These are phyloP conservation scores for Piaya cayana DNA, from an alignment of 2,113 vertebrate species.

Conservation along the genomic window DNA sequence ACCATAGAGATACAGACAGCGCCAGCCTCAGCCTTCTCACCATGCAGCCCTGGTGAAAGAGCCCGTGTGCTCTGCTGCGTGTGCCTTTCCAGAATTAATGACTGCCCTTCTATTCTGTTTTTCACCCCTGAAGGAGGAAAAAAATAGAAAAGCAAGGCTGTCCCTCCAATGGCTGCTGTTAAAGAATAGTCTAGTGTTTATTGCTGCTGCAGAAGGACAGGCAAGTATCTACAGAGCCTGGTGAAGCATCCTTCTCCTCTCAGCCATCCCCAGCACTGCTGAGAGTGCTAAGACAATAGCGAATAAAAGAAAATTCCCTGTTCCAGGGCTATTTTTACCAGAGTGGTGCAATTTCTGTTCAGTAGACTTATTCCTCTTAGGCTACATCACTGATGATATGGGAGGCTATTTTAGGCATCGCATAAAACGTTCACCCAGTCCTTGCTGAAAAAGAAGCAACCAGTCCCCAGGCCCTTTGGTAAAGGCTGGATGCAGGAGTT, in stretches of 20 bases:
- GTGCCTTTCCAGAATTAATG: background rate
- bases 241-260: background rate
- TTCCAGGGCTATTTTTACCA: slow-evolving; percentile 38
- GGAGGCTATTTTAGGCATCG: slow-evolving; percentile 13
- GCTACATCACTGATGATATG: slow-evolving; percentile 24
- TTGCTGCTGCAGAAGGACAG: background rate
- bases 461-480: background rate
- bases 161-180: background rate
- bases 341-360: slow-evolving; percentile 37
- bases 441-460: slow-evolving; percentile 27
- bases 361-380: background rate
- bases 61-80: background rate
- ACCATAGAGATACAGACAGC: slow-evolving; percentile 57
- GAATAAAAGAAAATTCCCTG: background rate
- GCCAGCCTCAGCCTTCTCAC: slow-evolving; percentile 21
- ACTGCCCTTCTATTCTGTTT: background rate
- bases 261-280: background rate
- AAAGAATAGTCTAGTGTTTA: background rate
- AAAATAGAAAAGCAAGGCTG: background rate
- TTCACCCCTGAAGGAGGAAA: background rate
- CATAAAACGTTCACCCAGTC: background rate
- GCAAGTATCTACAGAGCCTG: background rate
- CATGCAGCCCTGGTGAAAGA: background rate
- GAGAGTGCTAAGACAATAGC: background rate
- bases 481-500: background rate